Conservation (phyloP, 1,140 invertebrate species). For the Dendroctonus ponderosae region DNA sequence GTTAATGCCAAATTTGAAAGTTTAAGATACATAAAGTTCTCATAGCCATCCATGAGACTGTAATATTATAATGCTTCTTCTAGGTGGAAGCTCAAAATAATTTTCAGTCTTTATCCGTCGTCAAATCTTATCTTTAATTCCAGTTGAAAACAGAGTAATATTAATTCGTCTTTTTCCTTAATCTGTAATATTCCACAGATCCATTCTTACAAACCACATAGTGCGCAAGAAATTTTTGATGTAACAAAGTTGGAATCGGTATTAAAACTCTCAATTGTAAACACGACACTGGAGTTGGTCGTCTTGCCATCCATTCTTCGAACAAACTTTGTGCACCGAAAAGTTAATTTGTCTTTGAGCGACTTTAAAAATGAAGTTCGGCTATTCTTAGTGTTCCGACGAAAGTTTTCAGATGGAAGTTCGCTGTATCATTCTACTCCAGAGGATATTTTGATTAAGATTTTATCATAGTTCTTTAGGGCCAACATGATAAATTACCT, state of each 20-base stretch:
- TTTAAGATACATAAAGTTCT: no score
- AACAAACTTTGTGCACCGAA: slow-evolving; percentile 23
- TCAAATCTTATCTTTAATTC: no score
- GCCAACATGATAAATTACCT: slow-evolving; percentile 4
- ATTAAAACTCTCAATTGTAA: slow-evolving; percentile 25
- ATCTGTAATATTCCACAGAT: not conserved
- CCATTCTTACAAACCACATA: not conserved
- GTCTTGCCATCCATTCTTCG: slow-evolving; percentile 33
- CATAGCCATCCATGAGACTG: not conserved
- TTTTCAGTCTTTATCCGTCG: not conserved
- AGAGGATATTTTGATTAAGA: slow-evolving; percentile 3
- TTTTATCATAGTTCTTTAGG: slow-evolving; percentile 1
- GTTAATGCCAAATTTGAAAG: no score
- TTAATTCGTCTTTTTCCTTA: no score
- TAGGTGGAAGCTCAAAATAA: not conserved
- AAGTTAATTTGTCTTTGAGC: slow-evolving; percentile 38
- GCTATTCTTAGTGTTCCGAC: slow-evolving; percentile 23
- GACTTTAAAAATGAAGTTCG: slow-evolving; percentile 30
- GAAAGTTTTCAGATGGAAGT: slow-evolving; percentile 14
- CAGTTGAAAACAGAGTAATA: no score
- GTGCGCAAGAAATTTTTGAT: not conserved
- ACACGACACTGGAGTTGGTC: slow-evolving; percentile 30
- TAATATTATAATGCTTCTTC: not conserved
- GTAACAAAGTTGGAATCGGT: slow-evolving; percentile 2
- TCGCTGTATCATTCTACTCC: slow-evolving; percentile 14